Evolutionary conservation across 35 echinoderm and acorn worm species (phyloP).

Genomic region (Lytechinus variegatus): DNA sequence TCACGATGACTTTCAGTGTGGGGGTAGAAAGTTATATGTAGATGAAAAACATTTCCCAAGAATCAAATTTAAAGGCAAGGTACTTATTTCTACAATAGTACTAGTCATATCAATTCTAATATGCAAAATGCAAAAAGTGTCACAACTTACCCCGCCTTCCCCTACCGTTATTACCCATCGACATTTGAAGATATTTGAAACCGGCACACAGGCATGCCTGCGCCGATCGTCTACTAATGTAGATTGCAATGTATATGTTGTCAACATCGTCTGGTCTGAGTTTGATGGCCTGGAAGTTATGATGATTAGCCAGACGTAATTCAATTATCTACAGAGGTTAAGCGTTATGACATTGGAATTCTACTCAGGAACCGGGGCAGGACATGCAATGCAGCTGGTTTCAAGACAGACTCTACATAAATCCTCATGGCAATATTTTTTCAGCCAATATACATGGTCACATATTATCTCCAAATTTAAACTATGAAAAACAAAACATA

Average conservation of each 20-base stretch:
- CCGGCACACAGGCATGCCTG: neutral
- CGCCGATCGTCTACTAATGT: neutral
- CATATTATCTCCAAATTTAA: neutral
- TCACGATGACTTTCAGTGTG: too few species aligned
- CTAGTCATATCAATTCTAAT: too few species aligned
- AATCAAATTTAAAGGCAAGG: too few species aligned
- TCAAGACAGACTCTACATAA: neutral
- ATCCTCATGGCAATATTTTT: neutral
- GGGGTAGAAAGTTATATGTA: too few species aligned
- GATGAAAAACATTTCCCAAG: too few species aligned
- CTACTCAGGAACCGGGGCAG: neutral
- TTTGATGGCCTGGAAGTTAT: neutral
- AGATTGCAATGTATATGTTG: neutral
- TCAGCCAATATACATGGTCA: neutral
- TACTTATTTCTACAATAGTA: too few species aligned
- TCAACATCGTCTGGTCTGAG: neutral
- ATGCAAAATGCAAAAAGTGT: too few species aligned
- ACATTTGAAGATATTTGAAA: neutral
- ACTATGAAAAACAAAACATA: neutral
- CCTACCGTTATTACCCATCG: neutral
- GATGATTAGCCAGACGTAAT: neutral
- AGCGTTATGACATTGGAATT: neutral
- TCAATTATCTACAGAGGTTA: slow-evolving; percentile 3
- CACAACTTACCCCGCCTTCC: too few species aligned
- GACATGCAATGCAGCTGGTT: neutral